These are phyloP conservation scores for Caradrina clavipalpis DNA, from an alignment of 2,888 invertebrate genomes.

Conservation along the genomic window DNA sequence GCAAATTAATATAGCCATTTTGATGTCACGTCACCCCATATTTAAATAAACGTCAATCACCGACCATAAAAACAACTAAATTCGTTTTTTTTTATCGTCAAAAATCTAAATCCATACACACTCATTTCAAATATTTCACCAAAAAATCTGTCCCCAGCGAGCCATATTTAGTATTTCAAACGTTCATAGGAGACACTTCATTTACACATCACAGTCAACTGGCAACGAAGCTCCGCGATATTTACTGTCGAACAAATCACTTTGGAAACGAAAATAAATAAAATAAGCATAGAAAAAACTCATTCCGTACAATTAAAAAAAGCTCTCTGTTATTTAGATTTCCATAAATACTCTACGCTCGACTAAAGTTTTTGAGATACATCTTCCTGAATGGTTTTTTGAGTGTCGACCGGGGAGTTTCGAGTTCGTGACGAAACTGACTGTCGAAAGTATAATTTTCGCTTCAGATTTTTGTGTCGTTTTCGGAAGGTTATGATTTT, in stretches of 20 bases:
- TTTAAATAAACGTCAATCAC: slow-evolving; percentile 2
- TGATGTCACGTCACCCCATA: too few species aligned
- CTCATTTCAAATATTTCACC: slow-evolving; percentile 59
- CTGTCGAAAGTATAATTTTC: slow-evolving; percentile 24
- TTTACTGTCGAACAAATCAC: slow-evolving; percentile 87
- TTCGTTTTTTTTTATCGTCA: slow-evolving; percentile 44
- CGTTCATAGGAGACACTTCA: slow-evolving; percentile 75
- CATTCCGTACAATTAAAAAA: slow-evolving; percentile 88
- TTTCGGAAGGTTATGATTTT: not conserved
- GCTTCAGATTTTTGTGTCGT: slow-evolving; percentile 1
- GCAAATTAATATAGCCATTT: too few species aligned
- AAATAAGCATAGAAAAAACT: slow-evolving; percentile 83
- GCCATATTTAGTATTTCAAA: slow-evolving; percentile 64
- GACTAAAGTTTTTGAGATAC: slow-evolving; percentile 85
- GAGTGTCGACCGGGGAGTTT: slow-evolving; percentile 41
- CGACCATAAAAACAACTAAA: slow-evolving; percentile 10
- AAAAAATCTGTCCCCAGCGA: slow-evolving; percentile 71
- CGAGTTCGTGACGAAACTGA: slow-evolving; percentile 31
- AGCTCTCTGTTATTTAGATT: slow-evolving; percentile 86
- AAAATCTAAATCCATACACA: slow-evolving; percentile 49
- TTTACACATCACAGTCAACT: slow-evolving; percentile 76
- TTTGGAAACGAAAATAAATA: slow-evolving; percentile 86
- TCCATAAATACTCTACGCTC: slow-evolving; percentile 88
- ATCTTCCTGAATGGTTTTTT: slow-evolving; percentile 86
- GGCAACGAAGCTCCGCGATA: slow-evolving; percentile 63